phyloP scores from a whole-genome alignment of 2,888 invertebrate genomes.

The Cephus nigrinus region DNA sequence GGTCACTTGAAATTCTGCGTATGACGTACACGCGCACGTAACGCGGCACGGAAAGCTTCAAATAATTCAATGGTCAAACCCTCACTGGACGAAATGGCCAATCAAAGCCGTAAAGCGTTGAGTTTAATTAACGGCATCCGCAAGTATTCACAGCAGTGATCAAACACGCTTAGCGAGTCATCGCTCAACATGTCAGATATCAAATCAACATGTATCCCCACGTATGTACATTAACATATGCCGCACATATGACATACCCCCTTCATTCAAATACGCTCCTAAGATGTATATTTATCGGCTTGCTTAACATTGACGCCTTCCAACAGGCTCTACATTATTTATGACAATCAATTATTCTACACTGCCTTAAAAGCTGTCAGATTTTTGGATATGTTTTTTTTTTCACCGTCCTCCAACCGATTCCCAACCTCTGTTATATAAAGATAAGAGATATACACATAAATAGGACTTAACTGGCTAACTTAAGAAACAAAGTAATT shows the following conservation, averaged over 20 bases:
- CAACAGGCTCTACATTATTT: neutral
- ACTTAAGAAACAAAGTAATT: neutral
- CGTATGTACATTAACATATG: neutral
- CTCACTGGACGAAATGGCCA: neutral
- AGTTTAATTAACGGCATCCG: neutral
- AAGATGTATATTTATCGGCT: neutral
- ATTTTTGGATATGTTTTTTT: neutral
- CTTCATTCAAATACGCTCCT: neutral
- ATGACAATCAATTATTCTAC: neutral
- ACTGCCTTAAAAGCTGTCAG: neutral
- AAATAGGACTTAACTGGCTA: neutral
- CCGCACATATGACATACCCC: neutral
- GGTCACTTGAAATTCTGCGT: constrained; percentile 38
- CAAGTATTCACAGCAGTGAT: neutral
- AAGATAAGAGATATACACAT: too few relatives aligned
- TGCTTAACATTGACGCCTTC: neutral
- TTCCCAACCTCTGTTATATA: neutral
- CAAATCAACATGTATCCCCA: neutral
- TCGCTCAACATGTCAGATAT: neutral
- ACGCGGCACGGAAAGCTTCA: constrained; percentile 31
- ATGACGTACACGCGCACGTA: constrained; percentile 16
- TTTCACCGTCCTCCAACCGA: neutral
- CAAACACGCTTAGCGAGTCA: neutral
- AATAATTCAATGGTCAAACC: neutral
- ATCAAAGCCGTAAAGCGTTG: neutral